Percentiles rank a stretch among this genome's conserved stretches.
Conservation (phyloP, 1,140 invertebrate species). For the Cryptotermes secundus region DNA sequence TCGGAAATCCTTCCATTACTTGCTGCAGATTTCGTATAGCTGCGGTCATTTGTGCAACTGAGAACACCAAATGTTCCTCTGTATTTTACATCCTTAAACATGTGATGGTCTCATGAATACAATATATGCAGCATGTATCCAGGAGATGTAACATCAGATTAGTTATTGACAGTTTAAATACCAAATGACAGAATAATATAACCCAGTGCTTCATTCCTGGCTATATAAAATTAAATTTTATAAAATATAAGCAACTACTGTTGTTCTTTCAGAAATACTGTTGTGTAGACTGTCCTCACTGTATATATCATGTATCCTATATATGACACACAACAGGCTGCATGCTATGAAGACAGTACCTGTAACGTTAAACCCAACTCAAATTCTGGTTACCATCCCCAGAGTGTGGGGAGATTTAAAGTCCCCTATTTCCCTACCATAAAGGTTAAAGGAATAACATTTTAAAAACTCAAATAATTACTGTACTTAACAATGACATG, state of each 20-base stretch:
- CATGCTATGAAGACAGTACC: too few relatives aligned
- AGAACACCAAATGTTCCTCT: conserved; percentile 39
- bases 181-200: neutral
- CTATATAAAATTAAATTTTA: neutral
- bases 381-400: too few relatives aligned
- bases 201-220: neutral
- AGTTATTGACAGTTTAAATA: neutral
- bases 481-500: too few relatives aligned
- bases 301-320: too few relatives aligned
- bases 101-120: neutral
- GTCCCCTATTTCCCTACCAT: too few relatives aligned
- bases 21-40: conserved; percentile 58
- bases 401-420: too few relatives aligned
- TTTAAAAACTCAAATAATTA: too few relatives aligned
- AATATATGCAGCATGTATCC: neutral
- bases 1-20: conserved; percentile 49
- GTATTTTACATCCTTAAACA: neutral
- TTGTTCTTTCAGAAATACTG: too few relatives aligned
- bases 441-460: too few relatives aligned
- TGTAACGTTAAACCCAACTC: too few relatives aligned
- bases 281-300: too few relatives aligned
- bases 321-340: too few relatives aligned
- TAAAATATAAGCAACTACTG: neutral
- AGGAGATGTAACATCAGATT: neutral
- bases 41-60: conserved; percentile 57